A percentile compares a stretch with the other conserved stretches of the same genome.
These are phyloP conservation scores for Xiphorhynchus elegans DNA, from an alignment of 2,113 vertebrate species.

Conservation along the genomic window DNA sequence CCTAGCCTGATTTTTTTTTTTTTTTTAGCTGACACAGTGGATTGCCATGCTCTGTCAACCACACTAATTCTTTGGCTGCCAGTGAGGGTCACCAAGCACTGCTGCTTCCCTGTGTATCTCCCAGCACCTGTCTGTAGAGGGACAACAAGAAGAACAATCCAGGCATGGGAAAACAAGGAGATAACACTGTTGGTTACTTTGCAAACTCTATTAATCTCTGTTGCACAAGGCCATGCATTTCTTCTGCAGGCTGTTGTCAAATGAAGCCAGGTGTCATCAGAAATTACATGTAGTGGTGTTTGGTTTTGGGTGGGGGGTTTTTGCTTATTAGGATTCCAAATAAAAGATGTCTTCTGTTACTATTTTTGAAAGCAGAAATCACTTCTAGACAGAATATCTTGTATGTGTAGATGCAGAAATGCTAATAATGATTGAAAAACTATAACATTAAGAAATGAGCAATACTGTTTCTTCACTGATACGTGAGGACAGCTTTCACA, in stretches of 20 bases:
- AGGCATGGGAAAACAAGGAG: neutral
- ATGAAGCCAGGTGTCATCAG: neutral
- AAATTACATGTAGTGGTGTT: neutral
- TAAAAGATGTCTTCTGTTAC: neutral
- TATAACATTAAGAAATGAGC: neutral
- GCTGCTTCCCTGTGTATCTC: conserved; percentile 26
- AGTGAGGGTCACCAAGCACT: conserved; percentile 57
- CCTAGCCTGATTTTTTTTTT: neutral
- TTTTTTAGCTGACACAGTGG: neutral
- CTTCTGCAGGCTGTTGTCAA: neutral
- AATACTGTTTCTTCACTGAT: neutral
- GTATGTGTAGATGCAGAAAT: neutral
- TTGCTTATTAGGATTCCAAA: neutral
- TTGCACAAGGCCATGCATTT: neutral
- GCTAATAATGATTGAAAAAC: neutral
- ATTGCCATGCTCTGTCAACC: conserved; percentile 17
- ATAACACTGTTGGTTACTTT: neutral
- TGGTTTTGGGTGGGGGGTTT: neutral
- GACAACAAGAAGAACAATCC: neutral
- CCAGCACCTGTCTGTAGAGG: neutral
- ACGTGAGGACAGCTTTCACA: neutral
- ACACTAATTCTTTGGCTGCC: conserved; percentile 32
- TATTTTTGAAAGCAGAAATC: neutral
- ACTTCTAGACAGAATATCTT: neutral
- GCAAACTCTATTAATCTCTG: neutral